phyloP scores from a whole-genome alignment of 2,797 vertebrate genomes.

The Lithobates pipiens region DNA sequence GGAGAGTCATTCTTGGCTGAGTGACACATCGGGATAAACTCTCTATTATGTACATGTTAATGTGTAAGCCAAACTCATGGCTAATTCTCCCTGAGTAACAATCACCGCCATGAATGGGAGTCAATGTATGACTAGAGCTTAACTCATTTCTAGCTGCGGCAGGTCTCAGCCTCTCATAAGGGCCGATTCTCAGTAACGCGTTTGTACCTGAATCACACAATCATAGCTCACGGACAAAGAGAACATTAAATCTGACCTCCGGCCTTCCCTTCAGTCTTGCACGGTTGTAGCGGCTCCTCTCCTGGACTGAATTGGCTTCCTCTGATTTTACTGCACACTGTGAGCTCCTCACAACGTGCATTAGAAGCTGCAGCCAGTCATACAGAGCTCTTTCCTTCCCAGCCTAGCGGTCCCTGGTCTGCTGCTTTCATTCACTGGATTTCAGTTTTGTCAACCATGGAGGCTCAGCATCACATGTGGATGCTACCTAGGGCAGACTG shows the following conservation, averaged over 20 bases:
- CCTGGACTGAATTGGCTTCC: no score
- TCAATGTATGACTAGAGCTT: slow-evolving; percentile 9
- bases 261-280: no score
- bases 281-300: no score
- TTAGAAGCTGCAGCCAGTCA: no score
- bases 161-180: neutral
- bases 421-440: no score
- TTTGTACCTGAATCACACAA: neutral
- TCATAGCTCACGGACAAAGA: neutral
- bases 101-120: slow-evolving; percentile 42
- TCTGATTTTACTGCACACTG: no score
- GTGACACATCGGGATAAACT: slow-evolving; percentile 55
- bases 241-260: neutral
- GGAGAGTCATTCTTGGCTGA: slow-evolving; percentile 53
- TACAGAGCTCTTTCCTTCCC: no score
- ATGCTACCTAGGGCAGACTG: no score
- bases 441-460: no score
- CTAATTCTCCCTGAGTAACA: slow-evolving; percentile 1
- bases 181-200: neutral
- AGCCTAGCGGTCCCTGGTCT: no score
- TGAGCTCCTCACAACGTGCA: no score
- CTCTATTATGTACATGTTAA: slow-evolving; percentile 45
- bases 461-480: no score
- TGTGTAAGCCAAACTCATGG: slow-evolving; percentile 32
- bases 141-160: neutral